These are phyloP conservation scores for Brachylomia viminalis DNA, from an alignment of 2,888 invertebrate species.

Conservation along the genomic window DNA sequence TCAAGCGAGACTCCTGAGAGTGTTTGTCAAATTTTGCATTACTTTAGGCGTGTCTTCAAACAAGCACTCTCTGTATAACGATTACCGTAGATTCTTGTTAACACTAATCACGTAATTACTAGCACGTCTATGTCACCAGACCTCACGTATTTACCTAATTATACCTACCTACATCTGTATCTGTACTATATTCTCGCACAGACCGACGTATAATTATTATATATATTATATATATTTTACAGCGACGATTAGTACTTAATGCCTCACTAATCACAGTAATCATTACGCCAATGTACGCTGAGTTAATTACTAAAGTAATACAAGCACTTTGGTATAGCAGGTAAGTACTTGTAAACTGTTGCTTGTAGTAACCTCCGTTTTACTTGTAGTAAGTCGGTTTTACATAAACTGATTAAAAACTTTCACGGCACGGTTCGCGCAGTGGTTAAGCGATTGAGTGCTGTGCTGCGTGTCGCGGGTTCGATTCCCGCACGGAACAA, in stretches of 20 bases:
- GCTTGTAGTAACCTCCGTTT: neutral
- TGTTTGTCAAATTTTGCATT: neutral
- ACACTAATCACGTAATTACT: slow-evolving; percentile 28
- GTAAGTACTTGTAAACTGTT: slow-evolving; percentile 16
- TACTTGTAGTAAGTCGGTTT: neutral
- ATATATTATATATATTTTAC: too few species aligned
- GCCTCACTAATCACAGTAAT: slow-evolving; percentile 39
- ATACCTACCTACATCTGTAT: neutral
- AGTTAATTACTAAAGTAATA: slow-evolving; percentile 4
- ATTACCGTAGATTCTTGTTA: slow-evolving; percentile 19
- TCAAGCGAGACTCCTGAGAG: neutral
- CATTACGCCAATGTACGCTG: neutral
- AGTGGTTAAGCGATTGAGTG: too few species aligned
- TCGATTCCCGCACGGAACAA: too few species aligned
- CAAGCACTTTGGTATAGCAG: neutral
- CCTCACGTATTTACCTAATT: neutral
- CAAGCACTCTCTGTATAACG: neutral
- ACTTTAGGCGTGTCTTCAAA: neutral
- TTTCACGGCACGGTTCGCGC: too few species aligned
- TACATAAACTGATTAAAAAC: neutral
- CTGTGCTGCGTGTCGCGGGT: too few species aligned
- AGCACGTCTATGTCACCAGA: slow-evolving; percentile 7
- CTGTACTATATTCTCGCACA: neutral
- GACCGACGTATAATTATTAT: neutral
- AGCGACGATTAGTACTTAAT: slow-evolving; percentile 4